Base-by-base conservation (phyloP, 2,113 vertebrate genomes). In the Proteles cristata region DNA sequence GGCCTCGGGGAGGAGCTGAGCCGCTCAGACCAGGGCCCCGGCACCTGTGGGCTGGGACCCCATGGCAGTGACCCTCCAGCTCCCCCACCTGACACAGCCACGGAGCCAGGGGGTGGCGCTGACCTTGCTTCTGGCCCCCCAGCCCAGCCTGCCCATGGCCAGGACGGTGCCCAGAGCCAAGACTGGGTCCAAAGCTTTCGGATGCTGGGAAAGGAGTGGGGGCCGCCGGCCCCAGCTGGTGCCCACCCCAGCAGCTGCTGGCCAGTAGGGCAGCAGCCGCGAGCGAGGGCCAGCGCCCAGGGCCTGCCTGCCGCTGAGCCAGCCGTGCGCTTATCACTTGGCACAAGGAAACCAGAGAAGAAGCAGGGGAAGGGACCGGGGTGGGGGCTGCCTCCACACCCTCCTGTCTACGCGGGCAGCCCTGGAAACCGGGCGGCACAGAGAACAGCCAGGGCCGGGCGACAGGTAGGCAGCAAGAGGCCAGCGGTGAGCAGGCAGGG, bases 371-470 rank as follows among this genome's bases (percentile, higher is more conserved):
- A 21, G 91, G 11, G 0, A 0, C 69, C 55, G 91, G 21, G 81
- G 85, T 80, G 93, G 97, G 95, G 96, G 93, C 92, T 5, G 4
- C 14, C 17, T 7, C 15, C 17, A 4, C 2, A 2, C 50, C 35
- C 61, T 58, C n/a, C 80, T 4, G 26, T 48, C 31, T 5, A 6
- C 48, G 61, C 48, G 19, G 26, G 71, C 11, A 10, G n/a, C 39
- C 53, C 66, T 35, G 66, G 33, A 43, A 28, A 61, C 48, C 35
- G 1, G 68, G 65, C 69, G 23, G 9, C 1, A 7, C 5, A 45
- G 0, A 2, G 88, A 95, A 86, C 66, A 94, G 97, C 97, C 96
- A 66, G 97, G 79, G 91, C 68, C 86, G 94, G 53, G 98, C 5
- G 35, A 16, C 74, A 65, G 77, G 66, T 4, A 19, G 16, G 45